Conservation (phyloP, 1,140 invertebrate species). For the Polypedilum pembai region DNA sequence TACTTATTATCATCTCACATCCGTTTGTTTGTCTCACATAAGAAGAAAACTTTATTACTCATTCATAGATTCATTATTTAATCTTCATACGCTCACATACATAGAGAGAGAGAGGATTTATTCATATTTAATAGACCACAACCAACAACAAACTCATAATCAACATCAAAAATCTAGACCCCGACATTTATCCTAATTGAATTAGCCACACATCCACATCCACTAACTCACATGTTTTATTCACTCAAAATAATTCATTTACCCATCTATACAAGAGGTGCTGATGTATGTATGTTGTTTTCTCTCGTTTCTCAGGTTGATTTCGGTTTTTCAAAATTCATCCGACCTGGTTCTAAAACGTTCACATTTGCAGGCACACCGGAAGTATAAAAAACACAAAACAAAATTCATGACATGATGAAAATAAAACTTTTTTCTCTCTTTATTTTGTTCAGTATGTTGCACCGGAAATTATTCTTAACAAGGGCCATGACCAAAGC, state of each 20-base stretch:
- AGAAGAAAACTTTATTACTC: background rate
- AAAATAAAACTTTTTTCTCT: background rate
- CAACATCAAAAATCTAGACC: slow-evolving; percentile 2
- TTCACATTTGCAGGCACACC: slow-evolving; percentile 98
- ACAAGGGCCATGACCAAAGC: slow-evolving; percentile 83
- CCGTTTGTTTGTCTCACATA: background rate
- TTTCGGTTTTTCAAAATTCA: slow-evolving; percentile 94
- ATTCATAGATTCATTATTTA: slow-evolving; percentile 13
- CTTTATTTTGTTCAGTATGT: slow-evolving; percentile 51
- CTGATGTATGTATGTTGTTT: background rate
- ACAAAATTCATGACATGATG: background rate
- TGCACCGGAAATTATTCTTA: slow-evolving; percentile 91
- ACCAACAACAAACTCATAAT: slow-evolving; percentile 1
- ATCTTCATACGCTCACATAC: background rate
- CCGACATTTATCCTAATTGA: slow-evolving; percentile 17
- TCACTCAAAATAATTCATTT: background rate
- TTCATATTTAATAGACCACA: slow-evolving; percentile 18
- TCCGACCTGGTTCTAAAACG: slow-evolving; percentile 71
- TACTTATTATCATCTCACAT: background rate
- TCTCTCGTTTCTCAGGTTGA: slow-evolving; percentile 61
- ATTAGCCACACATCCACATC: slow-evolving; percentile 10
- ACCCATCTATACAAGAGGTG: background rate
- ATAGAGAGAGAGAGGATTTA: background rate
- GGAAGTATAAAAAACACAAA: slow-evolving; percentile 44
- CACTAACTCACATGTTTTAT: slow-evolving; percentile 7